Evolutionary conservation across 2,888 invertebrate genomes (phyloP).

Genomic region (Lithodes maja): DNA sequence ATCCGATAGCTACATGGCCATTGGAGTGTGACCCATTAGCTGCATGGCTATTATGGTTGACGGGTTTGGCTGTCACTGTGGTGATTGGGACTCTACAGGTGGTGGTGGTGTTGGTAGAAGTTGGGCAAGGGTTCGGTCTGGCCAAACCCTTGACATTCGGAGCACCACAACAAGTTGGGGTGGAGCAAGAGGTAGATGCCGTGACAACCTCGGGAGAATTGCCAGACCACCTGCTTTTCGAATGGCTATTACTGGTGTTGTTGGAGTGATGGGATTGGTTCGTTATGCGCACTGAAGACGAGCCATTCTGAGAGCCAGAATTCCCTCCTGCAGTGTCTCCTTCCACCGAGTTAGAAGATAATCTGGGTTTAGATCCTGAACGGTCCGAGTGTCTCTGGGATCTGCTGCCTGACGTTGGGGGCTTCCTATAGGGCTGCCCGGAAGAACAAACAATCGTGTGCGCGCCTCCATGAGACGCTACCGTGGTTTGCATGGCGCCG

Average conservation of each 20-base stretch:
- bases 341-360: constrained; percentile 37
- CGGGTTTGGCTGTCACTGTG: constrained; percentile 26
- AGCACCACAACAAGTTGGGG: constrained; percentile 19
- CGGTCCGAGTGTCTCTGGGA: constrained; percentile 57
- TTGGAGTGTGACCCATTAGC: not conserved
- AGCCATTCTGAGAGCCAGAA: constrained; percentile 46
- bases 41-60: not conserved
- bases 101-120: constrained; percentile 27
- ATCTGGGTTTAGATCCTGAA: constrained; percentile 46
- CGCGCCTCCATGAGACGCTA: constrained; percentile 12
- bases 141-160: constrained; percentile 18
- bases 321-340: constrained; percentile 10
- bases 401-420: constrained; percentile 46
- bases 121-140: constrained; percentile 45
- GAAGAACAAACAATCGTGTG: constrained; percentile 18
- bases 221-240: constrained; percentile 45
- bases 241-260: constrained; percentile 25
- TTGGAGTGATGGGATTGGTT: constrained; percentile 24
- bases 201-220: constrained; percentile 28
- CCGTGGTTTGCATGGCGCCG: constrained; percentile 22
- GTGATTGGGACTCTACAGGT: constrained; percentile 25
- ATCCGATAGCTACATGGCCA: not conserved
- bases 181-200: constrained; percentile 36
- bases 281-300: constrained; percentile 39
- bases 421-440: constrained; percentile 42